phyloP scores from a whole-genome alignment of 2,797 vertebrate genomes.

The Cossypha heuglini region DNA sequence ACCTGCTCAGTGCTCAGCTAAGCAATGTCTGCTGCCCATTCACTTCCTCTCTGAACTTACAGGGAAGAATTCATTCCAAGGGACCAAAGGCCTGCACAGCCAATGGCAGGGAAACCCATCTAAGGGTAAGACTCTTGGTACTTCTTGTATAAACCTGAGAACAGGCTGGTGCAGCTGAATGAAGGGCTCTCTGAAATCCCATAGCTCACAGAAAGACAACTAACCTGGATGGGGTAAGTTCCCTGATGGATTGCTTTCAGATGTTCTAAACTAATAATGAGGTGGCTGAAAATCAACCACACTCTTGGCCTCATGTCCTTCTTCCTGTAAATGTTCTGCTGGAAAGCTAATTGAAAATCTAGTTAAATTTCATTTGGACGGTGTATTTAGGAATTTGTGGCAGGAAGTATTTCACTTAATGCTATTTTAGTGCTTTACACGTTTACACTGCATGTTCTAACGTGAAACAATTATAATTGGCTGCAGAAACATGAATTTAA shows the following conservation, averaged over 20 bases:
- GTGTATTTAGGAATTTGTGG: not conserved
- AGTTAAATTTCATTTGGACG: not conserved
- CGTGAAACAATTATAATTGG: not conserved
- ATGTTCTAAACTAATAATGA: not conserved
- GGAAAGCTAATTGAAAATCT: slow-evolving; percentile 3
- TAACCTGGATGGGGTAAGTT: not conserved
- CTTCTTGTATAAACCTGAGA: not conserved
- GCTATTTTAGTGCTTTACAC: not conserved
- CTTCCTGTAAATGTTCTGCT: not conserved
- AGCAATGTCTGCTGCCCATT: accelerated
- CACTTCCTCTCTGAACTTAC: not conserved
- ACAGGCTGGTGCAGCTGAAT: not conserved
- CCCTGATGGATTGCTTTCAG: not conserved
- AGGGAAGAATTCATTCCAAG: not conserved
- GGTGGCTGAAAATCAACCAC: not conserved
- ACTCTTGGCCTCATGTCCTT: not conserved
- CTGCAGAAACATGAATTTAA: not conserved
- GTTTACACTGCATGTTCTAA: not conserved
- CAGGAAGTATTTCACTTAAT: slow-evolving; percentile 31
- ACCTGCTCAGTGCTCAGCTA: not conserved
- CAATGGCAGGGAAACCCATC: not conserved
- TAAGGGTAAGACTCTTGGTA: not conserved
- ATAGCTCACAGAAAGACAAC: not conserved
- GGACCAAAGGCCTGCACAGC: not conserved
- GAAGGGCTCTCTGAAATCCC: not conserved